A percentile compares a stretch with the other conserved stretches of the same genome.
These are phyloP conservation scores for Notechis scutatus DNA, from an alignment of 2,113 vertebrate genomes.

Conservation along the genomic window DNA sequence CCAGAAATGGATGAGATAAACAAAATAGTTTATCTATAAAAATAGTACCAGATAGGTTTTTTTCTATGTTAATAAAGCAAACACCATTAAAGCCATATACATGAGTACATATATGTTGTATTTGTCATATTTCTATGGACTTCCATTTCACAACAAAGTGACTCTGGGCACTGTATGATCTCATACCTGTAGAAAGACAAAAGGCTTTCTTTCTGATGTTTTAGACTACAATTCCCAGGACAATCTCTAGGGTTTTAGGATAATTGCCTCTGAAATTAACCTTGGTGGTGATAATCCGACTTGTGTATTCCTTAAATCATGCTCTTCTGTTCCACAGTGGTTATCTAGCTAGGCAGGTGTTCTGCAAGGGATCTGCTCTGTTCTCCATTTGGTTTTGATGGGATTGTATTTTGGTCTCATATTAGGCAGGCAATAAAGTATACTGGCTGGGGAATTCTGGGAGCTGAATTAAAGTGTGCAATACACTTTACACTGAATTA, in stretches of 20 bases:
- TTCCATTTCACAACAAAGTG: neutral
- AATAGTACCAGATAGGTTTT: neutral
- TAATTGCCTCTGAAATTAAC: neutral
- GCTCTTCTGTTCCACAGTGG: neutral
- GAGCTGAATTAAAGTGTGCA: neutral
- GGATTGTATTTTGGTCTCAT: neutral
- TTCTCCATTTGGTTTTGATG: neutral
- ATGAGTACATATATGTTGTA: neutral
- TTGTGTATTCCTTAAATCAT: neutral
- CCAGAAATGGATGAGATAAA: neutral
- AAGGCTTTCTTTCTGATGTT: neutral
- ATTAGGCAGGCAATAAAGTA: neutral
- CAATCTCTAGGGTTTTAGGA: neutral
- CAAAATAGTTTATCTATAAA: neutral
- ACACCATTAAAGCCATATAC: neutral
- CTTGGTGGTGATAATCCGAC: neutral
- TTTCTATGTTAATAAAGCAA: neutral
- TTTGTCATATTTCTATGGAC: neutral
- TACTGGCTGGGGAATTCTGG: neutral
- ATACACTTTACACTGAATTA: too few species aligned
- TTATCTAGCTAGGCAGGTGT: neutral
- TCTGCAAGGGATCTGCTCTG: neutral
- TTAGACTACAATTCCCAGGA: neutral
- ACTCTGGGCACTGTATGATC: too few species aligned
- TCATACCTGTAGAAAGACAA: neutral